These are phyloP conservation scores for Epizoanthus scotinus DNA, from an alignment of 92 coral and sea anemone genomes.

Conservation along the genomic window DNA sequence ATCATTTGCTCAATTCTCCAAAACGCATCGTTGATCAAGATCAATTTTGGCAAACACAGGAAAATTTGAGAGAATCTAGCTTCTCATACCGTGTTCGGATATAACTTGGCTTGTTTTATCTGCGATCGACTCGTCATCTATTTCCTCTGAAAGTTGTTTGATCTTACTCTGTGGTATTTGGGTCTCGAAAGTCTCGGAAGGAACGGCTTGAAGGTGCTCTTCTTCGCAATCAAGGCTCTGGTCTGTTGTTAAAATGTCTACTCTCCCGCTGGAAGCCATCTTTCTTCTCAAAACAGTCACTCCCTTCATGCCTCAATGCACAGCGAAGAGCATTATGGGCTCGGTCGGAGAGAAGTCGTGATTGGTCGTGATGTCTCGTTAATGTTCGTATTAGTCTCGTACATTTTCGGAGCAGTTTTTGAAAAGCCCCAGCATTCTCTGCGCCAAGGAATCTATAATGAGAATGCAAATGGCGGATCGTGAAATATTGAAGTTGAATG, in stretches of 20 bases:
- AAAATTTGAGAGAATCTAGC: slow-evolving; percentile 96
- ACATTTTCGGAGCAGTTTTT: background rate
- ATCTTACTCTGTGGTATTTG: slow-evolving; percentile 35
- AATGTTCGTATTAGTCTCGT: background rate
- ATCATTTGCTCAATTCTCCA: slow-evolving; percentile 12
- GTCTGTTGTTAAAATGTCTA: slow-evolving; percentile 30
- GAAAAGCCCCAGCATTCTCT: background rate
- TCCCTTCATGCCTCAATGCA: slow-evolving; percentile 46
- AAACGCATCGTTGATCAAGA: slow-evolving; percentile 19
- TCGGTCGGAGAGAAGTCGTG: background rate
- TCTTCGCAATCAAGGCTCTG: slow-evolving; percentile 54
- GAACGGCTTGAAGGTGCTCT: slow-evolving; percentile 45
- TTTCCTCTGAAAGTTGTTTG: slow-evolving; percentile 3
- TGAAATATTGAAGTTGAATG: background rate
- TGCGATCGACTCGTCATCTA: background rate
- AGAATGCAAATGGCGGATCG: background rate
- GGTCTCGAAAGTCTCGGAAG: slow-evolving; percentile 38
- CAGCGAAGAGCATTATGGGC: slow-evolving; percentile 54
- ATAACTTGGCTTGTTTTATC: slow-evolving; percentile 42
- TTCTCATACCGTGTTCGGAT: slow-evolving; percentile 80
- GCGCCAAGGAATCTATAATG: background rate
- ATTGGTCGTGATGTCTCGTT: background rate
- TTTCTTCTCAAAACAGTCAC: slow-evolving; percentile 78
- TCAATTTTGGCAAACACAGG: slow-evolving; percentile 2
- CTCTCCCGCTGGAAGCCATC: slow-evolving; percentile 75